Base-by-base conservation (phyloP, 2,113 vertebrate genomes). In the Crypturellus undulatus region DNA sequence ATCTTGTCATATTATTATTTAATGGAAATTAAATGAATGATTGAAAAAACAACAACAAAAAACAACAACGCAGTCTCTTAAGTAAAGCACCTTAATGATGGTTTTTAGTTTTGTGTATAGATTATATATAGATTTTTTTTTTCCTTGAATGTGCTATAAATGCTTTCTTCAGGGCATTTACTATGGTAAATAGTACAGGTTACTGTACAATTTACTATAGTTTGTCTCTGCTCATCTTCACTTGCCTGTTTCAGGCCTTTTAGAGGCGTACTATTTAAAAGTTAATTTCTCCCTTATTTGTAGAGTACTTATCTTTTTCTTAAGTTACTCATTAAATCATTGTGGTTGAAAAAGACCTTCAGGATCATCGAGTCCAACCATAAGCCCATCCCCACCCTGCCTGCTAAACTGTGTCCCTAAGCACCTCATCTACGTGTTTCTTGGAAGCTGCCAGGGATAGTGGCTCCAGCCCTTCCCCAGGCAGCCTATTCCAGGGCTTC, bases 281-380 rank as follows among this genome's bases (percentile, higher is more conserved):
- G 42, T 45, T 73, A 51, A 26, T 75, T 64, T 47, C 10, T 71
- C 6, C 90, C 69, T 51, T 89, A 15, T 71, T 89, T 92, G 72
- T 51, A 47, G 62, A 71, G 8, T 56, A 18, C 10, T 16, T 36
- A 4, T 14, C 18, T 77, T 92, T 85, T 20, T 80, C 40, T 34
- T 54, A 49, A 72, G 34, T 49, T 51, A 36, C 21, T 49, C 49
- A 22, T 49, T 21, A 10, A 20, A 49, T 49, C 21, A 5, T 49
- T 49, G 10, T 49, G 10, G 21, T 22, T 49, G 49, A 9, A 49
- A 49, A 49, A 24, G 49, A 49, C 21, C 21, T 49, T 49, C 21
- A 49, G 49, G 49, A 49, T 49, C 49, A 22, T 22, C 9, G 21
- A 49, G 49, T 49, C 49, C 9, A 22, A 49, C 49, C 10, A 21